phyloP scores from a whole-genome alignment of 2,888 invertebrate species.

The Celastrina argiolus region DNA sequence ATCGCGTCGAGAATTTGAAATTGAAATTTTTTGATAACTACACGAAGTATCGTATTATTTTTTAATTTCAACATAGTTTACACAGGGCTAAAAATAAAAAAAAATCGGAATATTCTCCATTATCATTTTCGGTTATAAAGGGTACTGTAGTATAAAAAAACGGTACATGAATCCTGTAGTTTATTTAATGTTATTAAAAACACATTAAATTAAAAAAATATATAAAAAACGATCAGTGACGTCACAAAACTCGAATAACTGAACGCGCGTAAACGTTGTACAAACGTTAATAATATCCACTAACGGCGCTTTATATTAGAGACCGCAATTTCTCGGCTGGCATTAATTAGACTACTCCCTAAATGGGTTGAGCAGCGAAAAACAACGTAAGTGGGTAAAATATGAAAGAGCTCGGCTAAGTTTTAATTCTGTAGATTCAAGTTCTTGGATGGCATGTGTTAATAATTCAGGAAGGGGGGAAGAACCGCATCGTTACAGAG shows the following conservation, averaged over 20 bases:
- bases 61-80: no score
- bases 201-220: not conserved
- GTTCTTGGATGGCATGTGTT: conserved; percentile 64
- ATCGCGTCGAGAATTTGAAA: no score
- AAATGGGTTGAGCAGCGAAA: conserved; percentile 37
- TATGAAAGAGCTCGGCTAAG: conserved; percentile 63
- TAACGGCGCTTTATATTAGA: conserved; percentile 15
- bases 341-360: conserved; percentile 39
- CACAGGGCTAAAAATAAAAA: no score
- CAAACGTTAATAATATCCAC: conserved; percentile 16
- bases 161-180: no score
- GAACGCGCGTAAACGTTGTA: not conserved
- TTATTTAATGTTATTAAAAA: no score
- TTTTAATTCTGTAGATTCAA: conserved; percentile 72
- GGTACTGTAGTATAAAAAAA: no score
- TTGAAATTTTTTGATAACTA: no score
- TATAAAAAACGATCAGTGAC: not conserved
- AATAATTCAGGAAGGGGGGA: conserved; percentile 61
- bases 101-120: no score
- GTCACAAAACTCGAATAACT: not conserved
- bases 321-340: conserved; percentile 28
- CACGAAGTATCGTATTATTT: no score
- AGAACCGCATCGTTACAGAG: conserved; percentile 56
- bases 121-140: no score
- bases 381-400: conserved; percentile 54